Evolutionary conservation across 2,888 invertebrate genomes (phyloP).

Genomic region (Dasysyrphus tricinctus): DNA sequence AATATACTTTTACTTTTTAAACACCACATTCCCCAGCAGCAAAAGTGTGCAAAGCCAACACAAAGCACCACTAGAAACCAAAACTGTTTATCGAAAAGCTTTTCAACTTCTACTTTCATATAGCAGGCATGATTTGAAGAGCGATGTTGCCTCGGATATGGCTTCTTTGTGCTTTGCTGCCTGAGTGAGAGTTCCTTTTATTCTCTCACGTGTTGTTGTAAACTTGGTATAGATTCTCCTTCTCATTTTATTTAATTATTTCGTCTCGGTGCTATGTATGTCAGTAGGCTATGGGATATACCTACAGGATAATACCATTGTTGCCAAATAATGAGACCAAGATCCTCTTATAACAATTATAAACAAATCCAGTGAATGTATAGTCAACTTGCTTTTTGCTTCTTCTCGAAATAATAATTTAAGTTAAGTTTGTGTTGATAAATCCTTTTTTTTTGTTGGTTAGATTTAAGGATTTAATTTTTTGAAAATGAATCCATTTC

Average conservation of each 20-base stretch:
- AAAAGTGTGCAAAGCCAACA: conserved; percentile 33
- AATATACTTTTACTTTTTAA: conserved; percentile 53
- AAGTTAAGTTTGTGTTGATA: too few species aligned
- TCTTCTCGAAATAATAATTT: not conserved
- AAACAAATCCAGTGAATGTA: not conserved
- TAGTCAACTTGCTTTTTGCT: too few species aligned
- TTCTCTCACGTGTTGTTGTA: conserved; percentile 17
- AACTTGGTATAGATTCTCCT: conserved; percentile 1
- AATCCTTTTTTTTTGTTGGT: too few species aligned
- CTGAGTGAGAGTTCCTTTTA: conserved; percentile 39
- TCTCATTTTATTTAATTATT: conserved; percentile 42
- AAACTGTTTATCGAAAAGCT: conserved; percentile 55
- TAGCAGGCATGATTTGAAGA: conserved; percentile 20
- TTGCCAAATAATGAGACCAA: conserved; percentile 3
- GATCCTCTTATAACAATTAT: not conserved
- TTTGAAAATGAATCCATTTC: too few species aligned
- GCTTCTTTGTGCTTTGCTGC: conserved; percentile 41
- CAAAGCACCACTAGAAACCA: conserved; percentile 30
- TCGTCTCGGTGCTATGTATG: conserved; percentile 48
- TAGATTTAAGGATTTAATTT: too few species aligned
- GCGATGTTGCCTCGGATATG: conserved; percentile 28
- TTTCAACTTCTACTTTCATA: conserved; percentile 42
- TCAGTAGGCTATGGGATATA: conserved; percentile 40
- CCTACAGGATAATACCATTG: conserved; percentile 25
- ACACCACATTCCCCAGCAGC: not conserved